phyloP scores from a whole-genome alignment of 1,140 invertebrate genomes.

The Araneus ventricosus region DNA sequence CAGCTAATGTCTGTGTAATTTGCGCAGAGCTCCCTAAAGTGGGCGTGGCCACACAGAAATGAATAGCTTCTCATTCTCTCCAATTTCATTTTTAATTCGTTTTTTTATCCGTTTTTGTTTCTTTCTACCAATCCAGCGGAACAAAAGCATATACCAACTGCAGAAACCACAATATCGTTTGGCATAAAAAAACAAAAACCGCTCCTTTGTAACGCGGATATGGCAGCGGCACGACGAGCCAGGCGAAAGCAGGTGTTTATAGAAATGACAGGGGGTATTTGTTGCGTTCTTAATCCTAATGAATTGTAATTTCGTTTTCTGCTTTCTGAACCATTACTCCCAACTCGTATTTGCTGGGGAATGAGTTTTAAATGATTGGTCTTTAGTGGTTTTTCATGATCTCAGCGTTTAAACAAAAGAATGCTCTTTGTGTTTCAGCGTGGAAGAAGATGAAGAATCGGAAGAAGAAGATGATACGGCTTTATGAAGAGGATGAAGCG shows the following conservation, averaged over 20 bases:
- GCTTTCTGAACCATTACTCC: constrained; percentile 33
- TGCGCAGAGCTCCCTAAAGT: neutral
- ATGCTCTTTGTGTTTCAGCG: constrained; percentile 14
- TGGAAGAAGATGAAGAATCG: neutral
- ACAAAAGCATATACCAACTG: constrained; percentile 11
- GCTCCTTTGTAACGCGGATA: constrained; percentile 44
- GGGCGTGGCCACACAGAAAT: neutral
- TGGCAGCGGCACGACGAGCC: constrained; percentile 31
- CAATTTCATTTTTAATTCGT: neutral
- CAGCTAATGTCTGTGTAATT: constrained; percentile 15
- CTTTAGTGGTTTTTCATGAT: constrained; percentile 63
- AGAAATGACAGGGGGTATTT: constrained; percentile 23
- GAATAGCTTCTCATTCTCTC: neutral
- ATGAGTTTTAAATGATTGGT: constrained; percentile 57
- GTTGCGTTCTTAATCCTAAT: constrained; percentile 38
- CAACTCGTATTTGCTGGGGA: neutral
- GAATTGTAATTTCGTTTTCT: constrained; percentile 36
- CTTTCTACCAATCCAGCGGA: neutral
- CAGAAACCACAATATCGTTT: constrained; percentile 32
- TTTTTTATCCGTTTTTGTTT: neutral
- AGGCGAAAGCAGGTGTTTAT: constrained; percentile 56
- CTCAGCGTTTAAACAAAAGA: neutral
- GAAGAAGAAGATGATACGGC: too few species aligned
- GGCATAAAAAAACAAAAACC: neutral
- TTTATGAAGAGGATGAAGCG: neutral